Evolutionary conservation across 2,113 vertebrate species (phyloP).

Genomic region (Gymnocephalus cernua): DNA sequence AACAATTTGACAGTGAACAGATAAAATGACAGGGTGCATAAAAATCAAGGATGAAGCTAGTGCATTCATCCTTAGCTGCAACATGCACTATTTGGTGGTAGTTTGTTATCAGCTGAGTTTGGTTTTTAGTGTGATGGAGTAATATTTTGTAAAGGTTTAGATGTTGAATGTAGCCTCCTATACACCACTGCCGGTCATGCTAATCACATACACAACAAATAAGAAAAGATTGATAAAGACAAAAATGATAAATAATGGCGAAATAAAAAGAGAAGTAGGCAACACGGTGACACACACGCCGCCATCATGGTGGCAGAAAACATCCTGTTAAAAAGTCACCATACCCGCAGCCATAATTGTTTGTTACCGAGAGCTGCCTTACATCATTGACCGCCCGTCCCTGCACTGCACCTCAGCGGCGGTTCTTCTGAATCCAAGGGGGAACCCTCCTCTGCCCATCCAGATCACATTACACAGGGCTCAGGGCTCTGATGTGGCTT

Average conservation of each 20-base stretch:
- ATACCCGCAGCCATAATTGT: conserved; percentile 51
- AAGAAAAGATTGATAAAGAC: not conserved
- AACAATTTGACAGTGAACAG: not conserved
- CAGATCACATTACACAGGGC: conserved; percentile 77
- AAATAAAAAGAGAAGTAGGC: not conserved
- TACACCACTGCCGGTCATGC: not conserved
- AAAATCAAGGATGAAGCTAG: not conserved
- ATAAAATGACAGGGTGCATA: not conserved
- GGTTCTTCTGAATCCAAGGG: conserved; percentile 67
- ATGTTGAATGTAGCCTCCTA: not conserved
- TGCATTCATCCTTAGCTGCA: not conserved
- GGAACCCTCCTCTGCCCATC: conserved; percentile 63
- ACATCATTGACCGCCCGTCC: conserved; percentile 70
- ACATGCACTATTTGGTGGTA: not conserved
- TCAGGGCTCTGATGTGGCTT: conserved; percentile 80
- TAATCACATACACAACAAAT: not conserved
- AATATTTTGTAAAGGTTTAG: conserved; percentile 1
- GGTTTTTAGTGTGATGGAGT: not conserved
- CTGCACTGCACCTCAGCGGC: conserved; percentile 57
- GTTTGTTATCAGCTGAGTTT: not conserved
- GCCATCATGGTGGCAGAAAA: conserved; percentile 38
- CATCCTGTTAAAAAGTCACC: conserved; percentile 25
- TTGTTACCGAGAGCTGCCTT: conserved; percentile 59
- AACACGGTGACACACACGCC: not conserved
- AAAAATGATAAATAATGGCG: not conserved